These are phyloP conservation scores for Hirtodrosophila cameraria DNA, from an alignment of 2,888 invertebrate genomes.

Conservation along the genomic window DNA sequence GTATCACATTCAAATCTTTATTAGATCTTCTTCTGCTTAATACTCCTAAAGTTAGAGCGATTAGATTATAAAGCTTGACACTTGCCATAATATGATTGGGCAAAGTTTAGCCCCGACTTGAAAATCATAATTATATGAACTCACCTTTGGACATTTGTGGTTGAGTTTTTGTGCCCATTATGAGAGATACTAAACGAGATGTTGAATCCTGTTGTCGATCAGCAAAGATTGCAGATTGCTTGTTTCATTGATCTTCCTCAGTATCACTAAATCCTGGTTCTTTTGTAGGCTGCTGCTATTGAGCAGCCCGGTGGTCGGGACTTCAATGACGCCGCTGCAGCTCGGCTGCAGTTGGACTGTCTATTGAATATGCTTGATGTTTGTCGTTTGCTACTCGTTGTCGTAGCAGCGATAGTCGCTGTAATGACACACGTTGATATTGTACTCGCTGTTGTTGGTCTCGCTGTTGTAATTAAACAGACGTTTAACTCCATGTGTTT, in stretches of 20 bases:
- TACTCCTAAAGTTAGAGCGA: no score
- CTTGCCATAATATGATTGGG: no score
- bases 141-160: conserved; percentile 80
- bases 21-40: no score
- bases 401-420: conserved; percentile 1
- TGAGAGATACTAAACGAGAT: conserved; percentile 47
- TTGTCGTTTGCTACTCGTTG: neutral
- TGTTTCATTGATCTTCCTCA: no score
- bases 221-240: neutral
- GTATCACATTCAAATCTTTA: no score
- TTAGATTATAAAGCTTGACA: no score
- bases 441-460: conserved; percentile 7
- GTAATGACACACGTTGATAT: conserved; percentile 10
- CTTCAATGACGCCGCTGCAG: conserved; percentile 36
- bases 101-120: no score
- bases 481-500: conserved; percentile 68
- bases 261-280: no score
- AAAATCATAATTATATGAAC: conserved; percentile 17
- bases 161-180: conserved; percentile 82
- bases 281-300: conserved; percentile 29
- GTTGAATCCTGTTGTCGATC: neutral
- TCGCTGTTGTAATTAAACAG: conserved; percentile 26
- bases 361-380: conserved; percentile 5
- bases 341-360: conserved; percentile 14
- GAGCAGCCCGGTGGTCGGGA: conserved; percentile 27